Percentiles rank a stretch among this genome's conserved stretches.
Conservation (phyloP, 1,140 invertebrate species). For the Acyrthosiphon pisum region DNA sequence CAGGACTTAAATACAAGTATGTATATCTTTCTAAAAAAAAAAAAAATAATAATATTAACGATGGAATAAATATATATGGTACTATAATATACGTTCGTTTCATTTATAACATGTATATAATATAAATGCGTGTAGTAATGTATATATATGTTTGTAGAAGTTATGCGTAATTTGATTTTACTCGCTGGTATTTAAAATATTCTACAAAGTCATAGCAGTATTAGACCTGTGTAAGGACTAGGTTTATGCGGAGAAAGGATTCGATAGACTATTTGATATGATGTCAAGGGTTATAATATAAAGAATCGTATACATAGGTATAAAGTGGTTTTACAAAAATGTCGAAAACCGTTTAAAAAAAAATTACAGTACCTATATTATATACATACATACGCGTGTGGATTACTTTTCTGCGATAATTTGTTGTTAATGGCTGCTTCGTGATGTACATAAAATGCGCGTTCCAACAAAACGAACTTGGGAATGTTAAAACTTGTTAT, state of each 20-base stretch:
- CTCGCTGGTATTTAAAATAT: not conserved
- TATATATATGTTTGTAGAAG: not conserved
- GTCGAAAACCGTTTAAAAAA: constrained; percentile 19
- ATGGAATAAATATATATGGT: not conserved
- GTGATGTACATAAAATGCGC: constrained; percentile 3
- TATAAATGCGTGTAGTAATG: not conserved
- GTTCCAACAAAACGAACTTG: constrained; percentile 12
- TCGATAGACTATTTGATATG: constrained; percentile 7
- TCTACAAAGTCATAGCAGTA: not conserved
- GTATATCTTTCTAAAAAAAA: not conserved
- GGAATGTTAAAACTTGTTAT: constrained; percentile 22
- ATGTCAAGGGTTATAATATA: constrained; percentile 22
- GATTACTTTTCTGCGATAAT: not conserved
- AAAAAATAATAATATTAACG: not conserved
- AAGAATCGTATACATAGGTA: not conserved
- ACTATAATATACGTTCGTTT: not conserved
- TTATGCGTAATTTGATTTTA: not conserved
- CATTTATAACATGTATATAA: not conserved
- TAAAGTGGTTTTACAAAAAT: constrained; percentile 18
- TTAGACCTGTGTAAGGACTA: not conserved
- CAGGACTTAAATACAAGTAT: not conserved
- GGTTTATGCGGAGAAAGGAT: constrained; percentile 16
- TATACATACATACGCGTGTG: not conserved
- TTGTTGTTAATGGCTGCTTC: constrained; percentile 27
- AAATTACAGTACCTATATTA: constrained; percentile 1